phyloP scores from a whole-genome alignment of 2,797 vertebrate genomes.

The Numenius phaeopus region DNA sequence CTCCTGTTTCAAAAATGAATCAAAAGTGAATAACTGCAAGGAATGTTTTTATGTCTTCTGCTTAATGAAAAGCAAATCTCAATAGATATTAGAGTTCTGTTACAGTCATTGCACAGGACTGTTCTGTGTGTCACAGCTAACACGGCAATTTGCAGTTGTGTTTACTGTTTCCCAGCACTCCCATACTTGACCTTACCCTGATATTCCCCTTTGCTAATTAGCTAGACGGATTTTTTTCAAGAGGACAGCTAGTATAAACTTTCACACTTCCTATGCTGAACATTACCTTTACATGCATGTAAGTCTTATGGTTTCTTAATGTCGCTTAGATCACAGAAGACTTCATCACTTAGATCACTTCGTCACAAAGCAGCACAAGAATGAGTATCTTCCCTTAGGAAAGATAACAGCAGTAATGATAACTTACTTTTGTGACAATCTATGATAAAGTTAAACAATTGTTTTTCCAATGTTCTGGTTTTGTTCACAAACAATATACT shows the following conservation, averaged over 20 bases:
- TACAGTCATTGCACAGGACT: accelerated
- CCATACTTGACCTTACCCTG: neutral
- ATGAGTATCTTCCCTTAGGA: neutral
- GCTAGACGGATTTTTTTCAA: neutral
- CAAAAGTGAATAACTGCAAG: neutral
- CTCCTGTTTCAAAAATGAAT: neutral
- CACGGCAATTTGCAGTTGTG: accelerated
- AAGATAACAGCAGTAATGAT: neutral
- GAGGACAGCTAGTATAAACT: neutral
- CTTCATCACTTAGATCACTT: neutral
- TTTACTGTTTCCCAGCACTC: neutral
- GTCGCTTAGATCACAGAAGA: neutral
- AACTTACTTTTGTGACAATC: neutral
- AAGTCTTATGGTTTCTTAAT: neutral
- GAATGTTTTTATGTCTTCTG: neutral
- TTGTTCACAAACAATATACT: neutral
- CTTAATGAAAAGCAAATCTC: neutral
- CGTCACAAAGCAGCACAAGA: neutral
- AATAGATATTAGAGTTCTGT: neutral
- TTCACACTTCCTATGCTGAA: neutral
- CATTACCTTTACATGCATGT: accelerated
- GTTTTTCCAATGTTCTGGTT: neutral
- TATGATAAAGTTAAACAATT: neutral
- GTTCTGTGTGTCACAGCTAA: neutral
- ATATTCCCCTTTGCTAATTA: neutral